These are phyloP conservation scores for Micromys minutus DNA, from an alignment of 2,113 vertebrate genomes.

Conservation along the genomic window DNA sequence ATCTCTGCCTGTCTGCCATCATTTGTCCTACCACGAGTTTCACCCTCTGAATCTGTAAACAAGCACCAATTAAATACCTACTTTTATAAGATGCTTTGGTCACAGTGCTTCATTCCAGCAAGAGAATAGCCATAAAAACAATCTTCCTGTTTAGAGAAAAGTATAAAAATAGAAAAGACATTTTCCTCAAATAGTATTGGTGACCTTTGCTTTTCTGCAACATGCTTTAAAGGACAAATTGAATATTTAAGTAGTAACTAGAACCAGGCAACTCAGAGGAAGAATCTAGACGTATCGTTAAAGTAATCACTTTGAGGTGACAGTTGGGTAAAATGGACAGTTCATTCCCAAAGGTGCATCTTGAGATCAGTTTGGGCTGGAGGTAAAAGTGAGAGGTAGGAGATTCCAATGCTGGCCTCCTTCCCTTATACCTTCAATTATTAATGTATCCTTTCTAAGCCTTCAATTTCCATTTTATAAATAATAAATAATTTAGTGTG, in stretches of 20 bases:
- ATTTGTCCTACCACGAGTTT: not conserved
- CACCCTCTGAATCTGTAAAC: not conserved
- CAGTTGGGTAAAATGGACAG: not conserved
- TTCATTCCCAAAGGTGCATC: not conserved
- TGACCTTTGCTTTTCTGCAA: not conserved
- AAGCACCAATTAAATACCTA: not conserved
- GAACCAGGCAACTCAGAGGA: not conserved
- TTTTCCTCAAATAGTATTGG: not conserved
- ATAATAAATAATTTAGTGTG: not conserved
- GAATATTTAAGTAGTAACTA: not conserved
- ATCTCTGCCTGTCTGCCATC: not conserved
- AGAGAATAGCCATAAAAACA: not conserved
- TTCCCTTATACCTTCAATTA: not conserved
- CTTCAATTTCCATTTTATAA: not conserved
- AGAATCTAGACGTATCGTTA: not conserved
- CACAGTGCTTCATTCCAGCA: not conserved
- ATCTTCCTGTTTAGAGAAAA: not conserved
- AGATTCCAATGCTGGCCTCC: not conserved
- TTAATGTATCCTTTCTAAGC: not conserved
- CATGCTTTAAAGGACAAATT: conserved; percentile 21
- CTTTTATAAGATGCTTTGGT: not conserved
- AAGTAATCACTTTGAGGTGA: not conserved
- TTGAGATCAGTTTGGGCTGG: not conserved
- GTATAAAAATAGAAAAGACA: not conserved
- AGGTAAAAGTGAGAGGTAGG: not conserved